Evolutionary conservation across 2,888 invertebrate species (phyloP).

Genomic region (Drosophila trichaetosa): DNA sequence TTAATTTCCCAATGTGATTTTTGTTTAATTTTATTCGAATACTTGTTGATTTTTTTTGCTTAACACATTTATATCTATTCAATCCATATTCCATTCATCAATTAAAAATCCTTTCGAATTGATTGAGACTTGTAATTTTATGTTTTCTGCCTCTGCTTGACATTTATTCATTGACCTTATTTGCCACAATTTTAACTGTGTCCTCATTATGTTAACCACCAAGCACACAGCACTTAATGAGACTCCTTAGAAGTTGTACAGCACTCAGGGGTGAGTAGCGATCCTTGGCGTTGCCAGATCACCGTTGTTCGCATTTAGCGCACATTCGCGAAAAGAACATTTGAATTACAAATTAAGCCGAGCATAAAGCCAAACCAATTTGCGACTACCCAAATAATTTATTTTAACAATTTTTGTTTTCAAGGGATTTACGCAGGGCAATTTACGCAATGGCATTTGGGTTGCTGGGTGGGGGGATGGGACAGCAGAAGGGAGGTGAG

Average conservation of each 20-base stretch:
- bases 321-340: constrained; percentile 45
- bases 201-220: background rate
- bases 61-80: background rate
- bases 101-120: background rate
- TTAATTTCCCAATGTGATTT: background rate
- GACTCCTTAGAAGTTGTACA: constrained; percentile 11
- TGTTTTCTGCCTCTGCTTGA: background rate
- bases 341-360: constrained; percentile 78
- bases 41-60: background rate
- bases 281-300: constrained; percentile 55
- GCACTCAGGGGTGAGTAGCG: constrained; percentile 8
- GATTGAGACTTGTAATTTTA: background rate
- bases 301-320: constrained; percentile 29
- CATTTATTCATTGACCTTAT: constrained; percentile 11
- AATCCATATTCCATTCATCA: background rate
- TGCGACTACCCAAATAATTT: constrained; percentile 74
- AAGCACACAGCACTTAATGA: constrained; percentile 22
- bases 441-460: constrained; percentile 62
- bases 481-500: background rate
- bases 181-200: background rate
- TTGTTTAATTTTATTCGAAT: background rate
- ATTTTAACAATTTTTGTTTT: constrained; percentile 70
- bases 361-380: constrained; percentile 68
- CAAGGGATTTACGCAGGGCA: constrained; percentile 71
- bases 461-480: background rate